Evolutionary conservation across 2,113 vertebrate genomes (phyloP), one percentile per base, ranked within the genome.

Genomic region (Lophochroa leadbeateri): DNA sequence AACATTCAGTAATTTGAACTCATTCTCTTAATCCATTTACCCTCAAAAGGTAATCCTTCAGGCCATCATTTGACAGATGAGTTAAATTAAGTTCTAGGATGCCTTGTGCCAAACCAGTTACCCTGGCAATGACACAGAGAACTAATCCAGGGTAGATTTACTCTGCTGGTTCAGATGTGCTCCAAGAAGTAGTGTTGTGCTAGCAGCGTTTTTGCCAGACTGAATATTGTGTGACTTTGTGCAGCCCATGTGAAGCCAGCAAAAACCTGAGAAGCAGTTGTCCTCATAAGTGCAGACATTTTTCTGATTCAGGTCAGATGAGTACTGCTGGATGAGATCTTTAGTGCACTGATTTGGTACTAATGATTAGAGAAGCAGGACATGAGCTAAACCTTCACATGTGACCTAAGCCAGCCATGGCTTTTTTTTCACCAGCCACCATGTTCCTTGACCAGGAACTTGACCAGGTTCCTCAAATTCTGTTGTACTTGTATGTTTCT

Each of bases 241-340:
- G 28, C 11, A 53, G 20, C 25, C 37, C 7, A 1, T 25, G 8
- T 82, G 67, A 91, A 31, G 28, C 47, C 21, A 44, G 35, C 29
- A 46, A 68, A 88, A 82, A 4, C 15, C 3, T 7, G 44, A 39
- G 31, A 60, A 71, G 60, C 11, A 29, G 12, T 83, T 4, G 1
- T 18, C 4, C 7, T 57, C 1, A 0, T 4, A 71, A 79, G 11
- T 58, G 65, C n/a, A 27, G 50, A 20, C 1, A 1, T 70, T 64
- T 76, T 5, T 58, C 37, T 31, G 19, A 39, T 44, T 67, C n/a
- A 31, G 12, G 17, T 50, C 31, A 53, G 20, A 39, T 35, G 46
- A 39, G 17, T 60, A 11, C 25, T 69, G 9, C 43, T 64, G 24
- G n/a, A n/a, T 79, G 37, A 53, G 18, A 57, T 86, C 10, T 5